A percentile compares a stretch with the other conserved stretches of the same genome.
Conservation (phyloP, 2,113 vertebrate species). For the Orcinus orca region DNA sequence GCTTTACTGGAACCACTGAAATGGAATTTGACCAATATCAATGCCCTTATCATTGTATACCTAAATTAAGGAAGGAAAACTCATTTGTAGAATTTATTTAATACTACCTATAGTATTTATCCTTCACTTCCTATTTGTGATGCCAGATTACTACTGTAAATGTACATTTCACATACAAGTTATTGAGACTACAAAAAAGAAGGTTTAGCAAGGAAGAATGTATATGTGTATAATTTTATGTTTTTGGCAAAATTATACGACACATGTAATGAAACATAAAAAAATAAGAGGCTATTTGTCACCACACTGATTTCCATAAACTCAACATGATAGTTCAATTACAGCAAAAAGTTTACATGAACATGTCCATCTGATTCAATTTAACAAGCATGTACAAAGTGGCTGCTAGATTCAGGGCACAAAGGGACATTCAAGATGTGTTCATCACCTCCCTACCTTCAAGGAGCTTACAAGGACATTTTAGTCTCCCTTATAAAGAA, state of each 20-base stretch:
- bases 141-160: background rate
- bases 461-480: constrained; percentile 4
- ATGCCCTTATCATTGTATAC: background rate
- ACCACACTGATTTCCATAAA: background rate
- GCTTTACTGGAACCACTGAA: background rate
- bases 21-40: background rate
- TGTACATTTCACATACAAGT: background rate
- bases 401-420: background rate
- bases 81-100: constrained; percentile 28
- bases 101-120: background rate
- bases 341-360: background rate
- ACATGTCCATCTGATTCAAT: background rate
- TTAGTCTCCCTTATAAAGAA: background rate
- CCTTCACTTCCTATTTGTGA: constrained; percentile 7
- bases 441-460: background rate
- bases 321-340: background rate
- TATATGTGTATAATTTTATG: background rate
- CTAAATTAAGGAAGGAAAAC: background rate
- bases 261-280: background rate
- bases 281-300: background rate
- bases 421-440: background rate
- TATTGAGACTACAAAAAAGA: constrained; percentile 30
- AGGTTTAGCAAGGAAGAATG: background rate
- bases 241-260: constrained; percentile 19
- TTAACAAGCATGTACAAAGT: constrained; percentile 15